Base-by-base conservation (phyloP, 1,140 invertebrate genomes). In the Apolygus lucorum region DNA sequence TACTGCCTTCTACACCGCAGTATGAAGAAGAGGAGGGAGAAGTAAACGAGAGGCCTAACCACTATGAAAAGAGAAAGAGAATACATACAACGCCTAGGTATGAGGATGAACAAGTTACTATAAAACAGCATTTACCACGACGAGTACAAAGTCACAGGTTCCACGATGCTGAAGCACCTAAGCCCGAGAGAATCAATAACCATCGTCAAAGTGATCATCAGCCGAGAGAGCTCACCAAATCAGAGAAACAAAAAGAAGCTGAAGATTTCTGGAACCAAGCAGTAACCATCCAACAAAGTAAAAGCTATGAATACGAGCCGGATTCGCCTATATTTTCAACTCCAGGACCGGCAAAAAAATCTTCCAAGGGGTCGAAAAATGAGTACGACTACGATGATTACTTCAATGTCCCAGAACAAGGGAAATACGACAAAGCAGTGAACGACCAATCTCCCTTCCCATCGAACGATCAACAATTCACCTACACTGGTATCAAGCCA, bases 231-330 rank as follows among this genome's bases (percentile, higher is more conserved):
- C 17, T 49, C 8, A 49, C 34, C 34, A 49, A 49, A 49, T 49
- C 34, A 17, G 34, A 49, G 34, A 49, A 49, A 49, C 49, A 68
- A 62, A 67, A 71, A 59, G 1, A 64, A 8, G 63, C 63, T 67
- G 69, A 72, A 24, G 72, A 72, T 28, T 75, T 72, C 28, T 75
- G 74, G 74, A 75, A 74, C 28, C 72, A 75, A 62, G 72, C 68
- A 1, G 74, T 75, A 0, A 74, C 74, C 0, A 72, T 75, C 24
- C 74, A 75, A 66, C 74, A 75, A 65, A 75, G 74, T 66, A 72
- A 74, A 26, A 69, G 74, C 59, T 74, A 71, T 52, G 74, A 74
- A n/a, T 71, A 73, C 11, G 73, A 74, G 24, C 21, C 42, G n/a
- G 65, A 63, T 2, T 69, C 64, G n/a, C 54, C 71, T 13, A 62